Base-by-base conservation (phyloP, 2,797 vertebrate species). In the Macroramphosus scolopax region DNA sequence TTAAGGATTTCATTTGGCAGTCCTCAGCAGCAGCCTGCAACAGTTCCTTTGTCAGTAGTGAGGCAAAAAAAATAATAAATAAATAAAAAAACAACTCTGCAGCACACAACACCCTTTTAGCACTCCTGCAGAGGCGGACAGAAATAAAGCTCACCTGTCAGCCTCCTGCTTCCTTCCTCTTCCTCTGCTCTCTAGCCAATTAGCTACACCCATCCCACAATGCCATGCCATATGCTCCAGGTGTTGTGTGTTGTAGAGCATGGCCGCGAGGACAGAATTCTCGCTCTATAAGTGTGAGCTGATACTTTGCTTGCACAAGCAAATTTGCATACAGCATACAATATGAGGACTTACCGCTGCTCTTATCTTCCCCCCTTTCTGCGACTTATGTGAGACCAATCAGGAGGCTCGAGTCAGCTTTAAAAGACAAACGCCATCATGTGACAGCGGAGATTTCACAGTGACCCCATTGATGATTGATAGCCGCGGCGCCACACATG, bases 191-290 rank as follows among this genome's bases (percentile, higher is more conserved):
- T 39, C 38, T 4, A 62, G 36, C 67, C 72, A 71, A 64, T 82
- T 62, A 60, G 51, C 68, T 72, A 34, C 58, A 54, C 28, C 44
- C 52, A 75, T 63, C 57, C 68, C 69, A 72, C 70, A 74, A 81
- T 65, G 60, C 60, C 28, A 11, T 14, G 46, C 80, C 84, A 81
- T 87, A 83, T 86, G 85, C 77, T 68, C 72, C 74, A 82, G 83
- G 75, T 82, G 73, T 73, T 80, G 67, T 53, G 61, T 43, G 63
- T 74, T 65, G 63, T 67, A 28, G 63, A 72, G 76, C 75, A 44
- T 84, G 54, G 75, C 75, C 29, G n/a, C 28, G 39, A 37, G 52
- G 36, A 17, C n/a, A n/a, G n/a, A n/a, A n/a, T n/a, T n/a, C n/a
- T n/a, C n/a, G n/a, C n/a, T n/a, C n/a, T n/a, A n/a, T n/a, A n/a